Evolutionary conservation across 2,888 invertebrate genomes (phyloP), one percentile per base, ranked within the genome.

Genomic region (Pandemis cinnamomeana): DNA sequence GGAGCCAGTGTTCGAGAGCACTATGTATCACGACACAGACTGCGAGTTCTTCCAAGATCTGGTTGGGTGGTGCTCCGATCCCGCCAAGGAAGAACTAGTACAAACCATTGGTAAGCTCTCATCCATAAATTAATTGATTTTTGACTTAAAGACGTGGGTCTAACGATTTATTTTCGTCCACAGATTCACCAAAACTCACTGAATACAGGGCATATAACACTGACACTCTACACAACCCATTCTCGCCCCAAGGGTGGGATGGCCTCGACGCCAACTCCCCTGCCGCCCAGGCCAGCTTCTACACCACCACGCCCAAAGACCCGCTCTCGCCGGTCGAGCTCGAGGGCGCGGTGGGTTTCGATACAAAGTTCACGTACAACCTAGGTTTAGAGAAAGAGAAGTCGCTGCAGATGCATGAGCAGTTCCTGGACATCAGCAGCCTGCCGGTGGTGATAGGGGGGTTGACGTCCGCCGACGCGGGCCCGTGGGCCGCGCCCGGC

Each of bases 11-110:
- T 86, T 85, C 89, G 91, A 89, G 87, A 87, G 84, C 87, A 87
- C 87, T 86, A 94, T 94, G 94, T 89, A 88, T 84, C 89, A 89
- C 89, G 91, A 90, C 78, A 84, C 92, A 92, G 91, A 95, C 92
- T 95, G 92, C 95, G 96, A 96, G 91, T 95, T 95, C 92, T 96
- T 96, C 94, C 95, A 96, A 95, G 96, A 96, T 92, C 95, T 96
- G 90, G 95, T 93, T 85, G 91, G 90, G 82, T 96, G 94, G 95
- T 96, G 95, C 90, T 93, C 89, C 86, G 90, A 87, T 86, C 93
- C 89, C 89, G 91, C 88, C 87, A 94, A 89, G 92, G 92, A 89
- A 88, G 92, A 89, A 89, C 89, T 83, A 88, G 87, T 84, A 90
- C 93, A 87, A 89, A 91, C 87, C 89, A 93, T 87, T 94, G 94